Evolutionary conservation across 92 coral and sea anemone species (phyloP), one percentile per base, ranked within the genome.

Genomic region (Palythoa caribaeorum): DNA sequence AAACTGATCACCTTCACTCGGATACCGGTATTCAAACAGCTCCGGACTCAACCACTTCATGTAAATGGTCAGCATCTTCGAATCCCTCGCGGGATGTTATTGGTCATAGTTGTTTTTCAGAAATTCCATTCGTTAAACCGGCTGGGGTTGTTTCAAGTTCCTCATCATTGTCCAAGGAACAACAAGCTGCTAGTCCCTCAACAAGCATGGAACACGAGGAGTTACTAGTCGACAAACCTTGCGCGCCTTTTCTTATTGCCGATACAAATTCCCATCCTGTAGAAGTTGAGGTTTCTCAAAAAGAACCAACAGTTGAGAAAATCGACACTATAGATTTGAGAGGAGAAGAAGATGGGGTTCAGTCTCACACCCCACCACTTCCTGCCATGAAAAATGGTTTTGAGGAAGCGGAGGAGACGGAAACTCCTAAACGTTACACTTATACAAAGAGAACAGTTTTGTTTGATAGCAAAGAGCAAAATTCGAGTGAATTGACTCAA

Each of bases 61-160:
- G 13, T 11, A 28, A 76, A 1, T 20, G 28, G 21, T 13, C 83
- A n/a, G 66, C 14, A 35, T 19, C 11, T 36, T 15, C 21, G 5
- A 65, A 36, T 6, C 19, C 20, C 20, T 21, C 11, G n/a, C 15
- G 17, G 19, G 44, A 77, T 7, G 48, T 50, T 11, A 28, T 6
- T 76, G 39, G 2, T 9, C 28, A 21, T 40, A 50, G 36, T 8
- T 3, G 54, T 47, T 60, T 59, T 6, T 76, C 63, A 28, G 38
- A 50, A 3, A 76, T 10, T 1, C 77, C 84, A 44, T n/a, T 80
- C 36, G 86, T 76, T 20, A 81, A 89, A 13, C 70, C 79, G 28
- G 88, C 83, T 19, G 88, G n/a, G 15, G 66, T 84, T n/a, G 78
- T 89, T 15, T 84, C 86, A 57, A 38, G 40, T 69, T 88, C 73